Evolutionary conservation across 1,140 invertebrate species (phyloP).

Genomic region (Drosophila sp.): DNA sequence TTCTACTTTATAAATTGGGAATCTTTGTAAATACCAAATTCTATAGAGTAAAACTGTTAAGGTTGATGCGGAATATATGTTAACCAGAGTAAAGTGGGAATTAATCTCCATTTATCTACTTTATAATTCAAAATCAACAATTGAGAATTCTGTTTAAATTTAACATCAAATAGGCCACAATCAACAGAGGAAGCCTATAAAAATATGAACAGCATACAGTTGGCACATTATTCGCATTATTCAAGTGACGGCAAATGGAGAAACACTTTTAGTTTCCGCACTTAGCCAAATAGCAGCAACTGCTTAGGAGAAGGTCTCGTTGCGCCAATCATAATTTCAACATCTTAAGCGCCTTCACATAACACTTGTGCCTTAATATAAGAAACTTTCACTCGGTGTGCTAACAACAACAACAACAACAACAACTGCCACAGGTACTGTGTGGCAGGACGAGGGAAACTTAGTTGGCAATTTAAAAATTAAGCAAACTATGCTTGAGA

Average conservation of each 20-base stretch:
- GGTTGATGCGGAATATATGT: too few species aligned
- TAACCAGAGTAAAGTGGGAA: too few species aligned
- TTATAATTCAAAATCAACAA: neutral
- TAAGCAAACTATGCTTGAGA: constrained; percentile 47
- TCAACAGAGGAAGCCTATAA: neutral
- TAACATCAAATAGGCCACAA: neutral
- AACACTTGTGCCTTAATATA: constrained; percentile 53
- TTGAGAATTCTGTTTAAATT: neutral
- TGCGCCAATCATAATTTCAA: constrained; percentile 66
- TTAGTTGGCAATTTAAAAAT: constrained; percentile 69
- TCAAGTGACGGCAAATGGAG: neutral
- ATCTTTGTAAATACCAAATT: too few species aligned
- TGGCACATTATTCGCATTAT: neutral
- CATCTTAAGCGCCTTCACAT: constrained; percentile 60
- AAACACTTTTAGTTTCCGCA: constrained; percentile 20
- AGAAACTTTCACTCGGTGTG: constrained; percentile 65
- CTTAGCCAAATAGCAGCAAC: constrained; percentile 12
- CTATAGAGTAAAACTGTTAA: too few species aligned
- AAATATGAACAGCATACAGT: constrained; percentile 1
- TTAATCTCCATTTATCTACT: too few species aligned
- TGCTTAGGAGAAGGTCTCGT: constrained; percentile 16
- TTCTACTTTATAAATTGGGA: too few species aligned
- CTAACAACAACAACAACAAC: constrained; percentile 55
- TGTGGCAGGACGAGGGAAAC: constrained; percentile 44
- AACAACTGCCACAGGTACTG: constrained; percentile 36